Base-by-base conservation (phyloP, 2,888 invertebrate species). In the Lasioglossum figueresi region DNA sequence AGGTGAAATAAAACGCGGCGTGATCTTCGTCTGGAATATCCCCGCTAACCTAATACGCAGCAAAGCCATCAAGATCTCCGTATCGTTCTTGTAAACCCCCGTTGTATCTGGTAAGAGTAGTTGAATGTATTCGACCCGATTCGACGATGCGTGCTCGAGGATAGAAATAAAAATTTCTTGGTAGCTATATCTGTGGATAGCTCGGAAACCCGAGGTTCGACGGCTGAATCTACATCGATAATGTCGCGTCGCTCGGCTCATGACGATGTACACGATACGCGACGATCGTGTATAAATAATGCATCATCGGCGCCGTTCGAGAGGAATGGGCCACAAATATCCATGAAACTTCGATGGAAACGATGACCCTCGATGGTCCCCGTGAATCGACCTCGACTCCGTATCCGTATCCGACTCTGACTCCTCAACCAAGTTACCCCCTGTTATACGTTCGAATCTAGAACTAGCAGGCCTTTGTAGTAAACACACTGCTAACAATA, bases 291-390 rank as follows among this genome's bases (percentile, higher is more conserved):
- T 90, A 93, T 93, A 92, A 93, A 93, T 93, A 93, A 93, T 92
- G 91, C 90, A 92, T 89, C 85, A 83, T 85, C 84, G 80, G 37
- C 86, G 81, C 79, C 85, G 86, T 85, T 88, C 88, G 86, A 86
- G 78, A 79, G 77, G 71, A 73, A 81, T 88, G 85, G 85, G 88
- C 90, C 91, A 91, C 92, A 92, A 93, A 92, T 93, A 92, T 92
- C 89, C 90, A 88, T 91, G 90, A 91, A 91, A 92, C 84, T 88
- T 89, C 91, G 90, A 92, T 92, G 92, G 83, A 84, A 90, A 83
- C 92, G 91, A 92, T 92, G 93, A 93, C 93, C 77, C 93, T 87
- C 89, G 86, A n/a, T 88, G 91, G 80, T 91, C 88, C 86, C 88
- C 78, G 82, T 79, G 82, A 76, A 88, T 87, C 88, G 81, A 81